These are phyloP conservation scores for Notothenia rossii DNA, from an alignment of 2,113 vertebrate genomes.

Conservation along the genomic window DNA sequence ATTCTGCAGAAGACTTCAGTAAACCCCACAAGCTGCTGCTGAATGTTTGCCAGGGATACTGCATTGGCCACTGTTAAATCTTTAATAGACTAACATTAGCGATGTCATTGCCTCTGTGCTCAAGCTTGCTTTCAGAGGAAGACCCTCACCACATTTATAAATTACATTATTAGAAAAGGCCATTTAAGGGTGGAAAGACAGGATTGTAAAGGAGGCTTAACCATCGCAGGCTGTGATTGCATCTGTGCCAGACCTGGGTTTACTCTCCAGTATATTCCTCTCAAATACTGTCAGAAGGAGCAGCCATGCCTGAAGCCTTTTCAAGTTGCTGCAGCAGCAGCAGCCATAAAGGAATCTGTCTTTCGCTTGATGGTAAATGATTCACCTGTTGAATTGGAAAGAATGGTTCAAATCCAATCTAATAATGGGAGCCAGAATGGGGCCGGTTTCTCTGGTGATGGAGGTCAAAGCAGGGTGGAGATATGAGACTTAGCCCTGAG, in stretches of 20 bases:
- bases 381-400: slow-evolving; percentile 52
- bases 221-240: slow-evolving; percentile 28
- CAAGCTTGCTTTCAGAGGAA: slow-evolving; percentile 32
- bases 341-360: slow-evolving; percentile 36
- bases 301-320: slow-evolving; percentile 56
- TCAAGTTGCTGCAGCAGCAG: slow-evolving; percentile 22
- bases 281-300: slow-evolving; percentile 26
- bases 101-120: slow-evolving; percentile 40
- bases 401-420: slow-evolving; percentile 57
- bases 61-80: slow-evolving; percentile 57
- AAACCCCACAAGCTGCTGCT: slow-evolving; percentile 69
- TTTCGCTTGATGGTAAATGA: slow-evolving; percentile 38
- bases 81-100: slow-evolving; percentile 55
- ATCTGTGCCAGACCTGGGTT: slow-evolving; percentile 34
- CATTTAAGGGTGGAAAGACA: background rate
- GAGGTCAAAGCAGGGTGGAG: slow-evolving; percentile 49
- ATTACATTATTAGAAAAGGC: slow-evolving; percentile 1
- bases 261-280: slow-evolving; percentile 38
- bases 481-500: slow-evolving; percentile 5
- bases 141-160: slow-evolving; percentile 13
- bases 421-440: slow-evolving; percentile 28
- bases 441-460: slow-evolving; percentile 30
- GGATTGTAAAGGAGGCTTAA: slow-evolving; percentile 36
- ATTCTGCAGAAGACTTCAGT: slow-evolving; percentile 51
- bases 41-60: slow-evolving; percentile 57